Base-by-base conservation (phyloP, 2,797 vertebrate genomes). In the Sebastiscus tertius region DNA sequence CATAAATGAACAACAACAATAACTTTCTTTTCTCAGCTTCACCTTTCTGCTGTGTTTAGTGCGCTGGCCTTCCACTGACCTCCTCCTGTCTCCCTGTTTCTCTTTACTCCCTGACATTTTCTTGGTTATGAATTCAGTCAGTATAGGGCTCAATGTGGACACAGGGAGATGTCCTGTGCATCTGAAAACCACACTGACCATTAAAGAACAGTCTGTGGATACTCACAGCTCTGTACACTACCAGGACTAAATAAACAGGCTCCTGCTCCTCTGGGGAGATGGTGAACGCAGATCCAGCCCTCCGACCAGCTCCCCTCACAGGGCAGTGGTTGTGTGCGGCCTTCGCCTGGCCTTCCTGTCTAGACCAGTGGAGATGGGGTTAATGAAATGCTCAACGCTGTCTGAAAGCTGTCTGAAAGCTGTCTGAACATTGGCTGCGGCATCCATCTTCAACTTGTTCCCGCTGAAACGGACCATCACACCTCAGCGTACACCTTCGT, bases 361-460 rank as follows among this genome's bases (percentile, higher is more conserved):
- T 96, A 96, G 95, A 96, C 95, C 94, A 85, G 89, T 78, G 94
- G 93, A 93, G 95, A 96, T 94, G 86, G 94, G 94, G 93, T 96
- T 95, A 94, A 96, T 95, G 88, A 95, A 95, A 94, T 20, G 86
- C 84, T 91, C 89, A 89, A 89, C 73, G 87, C 90, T 91, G 89
- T 93, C 92, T 94, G 89, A 88, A 84, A 59, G 60, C 75, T 77
- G 79, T 85, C 86, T 93, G 88, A 89, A 84, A 62, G 62, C 76
- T 78, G 79, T 85, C 86, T 93, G 88, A 88, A 92, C 76, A 81
- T 84, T 82, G 85, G 86, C 87, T 87, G 73, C 62, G 24, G 79
- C 75, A 87, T 95, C 91, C 89, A 91, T 94, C 87, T 84, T 91
- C 88, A 78, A 71, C 85, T 89, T 54, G 13, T 65, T 86, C 82